phyloP scores from a whole-genome alignment of 2,888 invertebrate species.

The Leucoptera coffeella region DNA sequence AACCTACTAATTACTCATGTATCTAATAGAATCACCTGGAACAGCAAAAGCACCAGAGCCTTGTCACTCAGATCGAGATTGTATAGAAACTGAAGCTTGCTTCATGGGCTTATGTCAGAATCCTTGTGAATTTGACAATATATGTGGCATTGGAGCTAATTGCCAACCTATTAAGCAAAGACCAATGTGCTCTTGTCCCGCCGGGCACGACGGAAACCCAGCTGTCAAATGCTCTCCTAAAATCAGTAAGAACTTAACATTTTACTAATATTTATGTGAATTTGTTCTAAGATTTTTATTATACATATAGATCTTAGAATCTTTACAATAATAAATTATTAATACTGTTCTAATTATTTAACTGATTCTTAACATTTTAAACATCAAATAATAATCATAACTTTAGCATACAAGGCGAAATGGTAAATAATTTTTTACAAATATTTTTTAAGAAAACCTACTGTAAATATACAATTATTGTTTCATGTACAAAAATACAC shows the following conservation, averaged over 20 bases:
- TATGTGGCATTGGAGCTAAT: conserved; percentile 68
- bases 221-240: conserved; percentile 72
- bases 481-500: too few species aligned
- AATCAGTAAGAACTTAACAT: conserved; percentile 62
- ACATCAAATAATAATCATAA: too few species aligned
- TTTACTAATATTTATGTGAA: conserved; percentile 13
- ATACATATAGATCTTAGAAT: too few species aligned
- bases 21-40: conserved; percentile 59
- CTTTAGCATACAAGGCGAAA: too few species aligned
- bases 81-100: conserved; percentile 77
- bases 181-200: conserved; percentile 75
- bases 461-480: too few species aligned
- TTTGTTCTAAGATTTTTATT: too few species aligned
- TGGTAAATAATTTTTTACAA: too few species aligned
- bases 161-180: conserved; percentile 79
- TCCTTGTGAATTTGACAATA: conserved; percentile 76
- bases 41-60: conserved; percentile 67
- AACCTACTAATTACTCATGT: conserved; percentile 26
- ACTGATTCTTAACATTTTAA: too few species aligned
- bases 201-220: conserved; percentile 76
- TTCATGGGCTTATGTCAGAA: conserved; percentile 76
- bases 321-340: too few species aligned
- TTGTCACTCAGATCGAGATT: conserved; percentile 78
- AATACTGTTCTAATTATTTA: too few species aligned
- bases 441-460: too few species aligned